Evolutionary conservation across 1,140 invertebrate species (phyloP).

Genomic region (Chrysopa pallens): DNA sequence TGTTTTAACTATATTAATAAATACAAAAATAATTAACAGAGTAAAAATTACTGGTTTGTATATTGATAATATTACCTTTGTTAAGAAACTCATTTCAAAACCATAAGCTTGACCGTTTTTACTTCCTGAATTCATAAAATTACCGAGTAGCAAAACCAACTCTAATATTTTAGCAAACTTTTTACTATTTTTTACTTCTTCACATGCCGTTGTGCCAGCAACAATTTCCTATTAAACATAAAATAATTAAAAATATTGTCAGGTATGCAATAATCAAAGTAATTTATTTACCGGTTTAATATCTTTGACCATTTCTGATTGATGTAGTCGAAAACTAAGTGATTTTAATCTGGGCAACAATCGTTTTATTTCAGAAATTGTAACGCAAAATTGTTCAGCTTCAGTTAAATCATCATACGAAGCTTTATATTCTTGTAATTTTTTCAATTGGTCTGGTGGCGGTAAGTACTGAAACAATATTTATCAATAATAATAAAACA

Average conservation of each 20-base stretch:
- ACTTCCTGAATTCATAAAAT: constrained; percentile 90
- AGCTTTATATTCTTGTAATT: constrained; percentile 59
- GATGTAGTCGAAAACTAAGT: constrained; percentile 76
- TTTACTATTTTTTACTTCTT: constrained; percentile 77
- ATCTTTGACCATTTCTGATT: constrained; percentile 67
- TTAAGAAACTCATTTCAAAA: constrained; percentile 91
- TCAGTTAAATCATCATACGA: constrained; percentile 70
- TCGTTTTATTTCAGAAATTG: constrained; percentile 78
- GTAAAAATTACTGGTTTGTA: no score
- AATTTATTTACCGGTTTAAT: constrained; percentile 64
- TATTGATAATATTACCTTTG: constrained; percentile 50
- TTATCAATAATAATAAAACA: not conserved
- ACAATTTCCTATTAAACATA: constrained; percentile 58
- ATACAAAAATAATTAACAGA: no score
- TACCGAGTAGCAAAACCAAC: constrained; percentile 77
- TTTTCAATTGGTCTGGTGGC: constrained; percentile 69
- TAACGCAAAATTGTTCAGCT: constrained; percentile 87
- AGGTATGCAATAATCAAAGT: not conserved
- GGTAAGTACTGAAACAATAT: constrained; percentile 64
- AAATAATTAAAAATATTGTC: constrained; percentile 10
- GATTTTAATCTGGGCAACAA: constrained; percentile 73
- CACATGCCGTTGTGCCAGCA: constrained; percentile 83
- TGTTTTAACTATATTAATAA: no score
- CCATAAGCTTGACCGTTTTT: constrained; percentile 85
- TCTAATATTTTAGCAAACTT: constrained; percentile 85